These are phyloP conservation scores for Isichthys henryi DNA, from an alignment of 2,113 vertebrate species.

Conservation along the genomic window DNA sequence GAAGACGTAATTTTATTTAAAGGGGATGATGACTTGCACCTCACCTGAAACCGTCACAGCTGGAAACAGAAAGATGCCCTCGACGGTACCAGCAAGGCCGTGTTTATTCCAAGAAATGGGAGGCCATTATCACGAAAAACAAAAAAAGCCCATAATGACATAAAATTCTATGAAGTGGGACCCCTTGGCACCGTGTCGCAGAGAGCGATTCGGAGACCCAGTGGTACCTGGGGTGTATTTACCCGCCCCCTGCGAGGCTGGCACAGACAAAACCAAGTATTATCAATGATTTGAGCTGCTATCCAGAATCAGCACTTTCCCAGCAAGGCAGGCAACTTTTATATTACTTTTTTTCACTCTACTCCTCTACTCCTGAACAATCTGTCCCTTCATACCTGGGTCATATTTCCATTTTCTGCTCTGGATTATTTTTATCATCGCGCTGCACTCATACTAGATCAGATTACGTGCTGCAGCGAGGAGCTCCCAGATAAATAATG, in stretches of 20 bases:
- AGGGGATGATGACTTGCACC: neutral
- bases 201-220: neutral
- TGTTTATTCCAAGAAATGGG: neutral
- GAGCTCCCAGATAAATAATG: neutral
- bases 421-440: constrained; percentile 7
- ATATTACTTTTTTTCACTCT: constrained; percentile 8
- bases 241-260: neutral
- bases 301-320: constrained; percentile 4
- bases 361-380: neutral
- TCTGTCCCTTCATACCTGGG: neutral
- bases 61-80: neutral
- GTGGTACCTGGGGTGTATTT: neutral
- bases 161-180: neutral
- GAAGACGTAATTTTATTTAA: neutral
- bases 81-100: neutral
- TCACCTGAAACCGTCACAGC: neutral
- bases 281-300: constrained; percentile 8
- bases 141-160: neutral
- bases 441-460: neutral
- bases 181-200: neutral
- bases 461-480: neutral
- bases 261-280: neutral
- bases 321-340: neutral
- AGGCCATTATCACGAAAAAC: neutral
- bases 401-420: neutral